Evolutionary conservation across 2,888 invertebrate genomes (phyloP).

Genomic region (Drosophila nr. fundita): DNA sequence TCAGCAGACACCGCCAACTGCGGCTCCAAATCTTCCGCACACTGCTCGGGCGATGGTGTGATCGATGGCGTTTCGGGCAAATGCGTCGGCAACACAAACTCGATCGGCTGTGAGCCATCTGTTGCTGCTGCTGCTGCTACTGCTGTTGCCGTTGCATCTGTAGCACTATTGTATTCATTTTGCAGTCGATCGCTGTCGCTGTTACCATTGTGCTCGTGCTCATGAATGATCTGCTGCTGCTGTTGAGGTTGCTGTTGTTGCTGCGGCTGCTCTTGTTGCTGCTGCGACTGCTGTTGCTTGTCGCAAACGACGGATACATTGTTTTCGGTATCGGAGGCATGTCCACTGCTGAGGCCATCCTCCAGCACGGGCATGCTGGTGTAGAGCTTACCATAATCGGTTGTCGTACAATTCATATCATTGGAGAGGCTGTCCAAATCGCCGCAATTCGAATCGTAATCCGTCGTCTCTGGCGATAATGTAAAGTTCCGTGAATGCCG

Average conservation of each 20-base stretch:
- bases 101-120: constrained; percentile 47
- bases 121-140: constrained; percentile 30
- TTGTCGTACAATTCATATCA: constrained; percentile 84
- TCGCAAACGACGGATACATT: constrained; percentile 85
- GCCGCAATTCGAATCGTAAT: constrained; percentile 95
- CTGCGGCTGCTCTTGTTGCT: constrained; percentile 34
- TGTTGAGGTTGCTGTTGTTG: constrained; percentile 51
- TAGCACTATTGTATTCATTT: constrained; percentile 44
- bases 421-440: constrained; percentile 90
- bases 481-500: constrained; percentile 93
- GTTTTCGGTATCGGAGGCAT: constrained; percentile 96
- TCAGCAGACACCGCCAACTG: constrained; percentile 22
- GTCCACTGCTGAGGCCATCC: constrained; percentile 97
- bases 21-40: constrained; percentile 17
- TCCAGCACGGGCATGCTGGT: constrained; percentile 96
- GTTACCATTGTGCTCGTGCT: constrained; percentile 55
- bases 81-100: constrained; percentile 37
- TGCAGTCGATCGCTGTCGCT: constrained; percentile 23
- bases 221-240: constrained; percentile 37
- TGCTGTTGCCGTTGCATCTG: constrained; percentile 65
- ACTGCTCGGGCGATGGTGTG: constrained; percentile 27
- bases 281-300: constrained; percentile 45
- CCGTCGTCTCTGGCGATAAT: constrained; percentile 95
- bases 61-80: constrained; percentile 26
- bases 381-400: constrained; percentile 88